These are phyloP conservation scores for Xenopus borealis DNA, from an alignment of 2,113 vertebrate genomes.

Conservation along the genomic window DNA sequence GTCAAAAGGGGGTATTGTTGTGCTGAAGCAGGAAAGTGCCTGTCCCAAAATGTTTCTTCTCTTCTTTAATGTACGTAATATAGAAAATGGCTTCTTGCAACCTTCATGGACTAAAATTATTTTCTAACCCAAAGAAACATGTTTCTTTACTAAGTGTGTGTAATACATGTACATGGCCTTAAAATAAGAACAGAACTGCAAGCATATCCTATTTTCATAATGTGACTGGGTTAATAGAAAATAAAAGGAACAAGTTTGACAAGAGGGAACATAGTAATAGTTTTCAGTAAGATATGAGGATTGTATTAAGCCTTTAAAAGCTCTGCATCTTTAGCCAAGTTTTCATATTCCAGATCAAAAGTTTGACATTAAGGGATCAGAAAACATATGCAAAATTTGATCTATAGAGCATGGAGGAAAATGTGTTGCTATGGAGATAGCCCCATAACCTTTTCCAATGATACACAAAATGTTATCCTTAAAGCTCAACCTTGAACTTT, in stretches of 20 bases:
- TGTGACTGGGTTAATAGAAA: conserved; percentile 35
- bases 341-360: conserved; percentile 23
- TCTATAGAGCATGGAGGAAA: conserved; percentile 57
- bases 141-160: no score
- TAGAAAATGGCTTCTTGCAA: neutral
- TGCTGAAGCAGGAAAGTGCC: no score
- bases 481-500: conserved; percentile 18
- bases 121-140: neutral
- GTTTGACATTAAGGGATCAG: conserved; percentile 50
- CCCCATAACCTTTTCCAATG: conserved; percentile 50
- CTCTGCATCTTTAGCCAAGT: conserved; percentile 12
- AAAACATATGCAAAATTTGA: conserved; percentile 55
- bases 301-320: conserved; percentile 40
- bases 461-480: conserved; percentile 37
- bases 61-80: neutral
- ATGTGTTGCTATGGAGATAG: conserved; percentile 60
- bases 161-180: no score
- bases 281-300: conserved; percentile 28
- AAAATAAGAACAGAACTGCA: neutral
- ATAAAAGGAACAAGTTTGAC: conserved; percentile 37
- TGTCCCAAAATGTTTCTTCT: no score
- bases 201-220: conserved; percentile 22
- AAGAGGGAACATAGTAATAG: conserved; percentile 27
- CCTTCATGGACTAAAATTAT: neutral
- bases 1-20: no score